Evolutionary conservation across 30 jellyfish, hydroid and myxozoan species (phyloP).

Genomic region (Cassiopea xamachana): DNA sequence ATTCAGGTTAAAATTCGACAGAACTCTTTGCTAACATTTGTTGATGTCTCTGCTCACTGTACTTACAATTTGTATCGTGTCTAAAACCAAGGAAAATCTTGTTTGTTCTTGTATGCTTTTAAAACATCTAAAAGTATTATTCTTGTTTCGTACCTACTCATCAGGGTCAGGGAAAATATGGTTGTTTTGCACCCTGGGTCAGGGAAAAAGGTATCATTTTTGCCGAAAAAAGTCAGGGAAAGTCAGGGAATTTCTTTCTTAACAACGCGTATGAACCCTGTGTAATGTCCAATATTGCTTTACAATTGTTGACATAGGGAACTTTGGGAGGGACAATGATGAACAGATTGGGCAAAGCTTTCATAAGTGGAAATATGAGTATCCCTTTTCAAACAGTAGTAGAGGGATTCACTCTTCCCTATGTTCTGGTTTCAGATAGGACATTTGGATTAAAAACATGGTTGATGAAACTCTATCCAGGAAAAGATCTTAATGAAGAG

Average conservation of each 20-base stretch:
- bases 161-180: no score
- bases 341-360: constrained; percentile 43
- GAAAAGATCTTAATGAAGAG: constrained; percentile 9
- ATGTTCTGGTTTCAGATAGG: constrained; percentile 5
- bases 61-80: no score
- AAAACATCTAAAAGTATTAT: no score
- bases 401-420: constrained; percentile 2
- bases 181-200: no score
- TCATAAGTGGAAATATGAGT: constrained; percentile 2
- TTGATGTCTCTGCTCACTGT: no score
- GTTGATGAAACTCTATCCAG: background rate
- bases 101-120: no score
- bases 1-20: background rate
- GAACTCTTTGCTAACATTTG: no score
- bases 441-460: constrained; percentile 11
- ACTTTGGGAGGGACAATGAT: constrained; percentile 39
- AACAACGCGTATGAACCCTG: background rate
- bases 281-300: constrained; percentile 9
- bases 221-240: no score
- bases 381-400: constrained; percentile 30
- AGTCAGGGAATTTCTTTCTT: no score
- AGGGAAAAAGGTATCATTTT: no score
- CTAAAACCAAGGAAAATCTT: no score
- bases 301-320: constrained; percentile 23
- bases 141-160: no score